These are phyloP conservation scores for Aphelinus certus DNA, from an alignment of 1,140 invertebrate species.

Conservation along the genomic window DNA sequence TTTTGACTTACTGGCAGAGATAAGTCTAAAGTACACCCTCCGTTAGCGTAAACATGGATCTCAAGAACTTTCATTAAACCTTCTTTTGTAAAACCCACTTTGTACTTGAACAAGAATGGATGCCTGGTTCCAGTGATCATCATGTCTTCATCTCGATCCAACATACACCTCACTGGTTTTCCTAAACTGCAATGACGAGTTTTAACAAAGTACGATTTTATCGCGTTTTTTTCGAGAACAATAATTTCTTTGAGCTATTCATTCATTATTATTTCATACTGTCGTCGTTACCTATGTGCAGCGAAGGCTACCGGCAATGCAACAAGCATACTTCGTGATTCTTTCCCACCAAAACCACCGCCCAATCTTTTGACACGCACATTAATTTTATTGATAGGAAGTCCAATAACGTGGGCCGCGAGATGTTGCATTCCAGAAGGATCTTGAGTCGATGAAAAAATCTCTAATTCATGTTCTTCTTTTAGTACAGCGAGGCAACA, in stretches of 20 bases:
- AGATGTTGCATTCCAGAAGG: slow-evolving; percentile 79
- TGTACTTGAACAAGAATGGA: slow-evolving; percentile 88
- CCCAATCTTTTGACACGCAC: slow-evolving; percentile 86
- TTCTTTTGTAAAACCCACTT: slow-evolving; percentile 78
- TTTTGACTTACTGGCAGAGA: slow-evolving; percentile 72
- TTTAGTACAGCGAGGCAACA: slow-evolving; percentile 78
- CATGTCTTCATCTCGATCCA: slow-evolving; percentile 96
- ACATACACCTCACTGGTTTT: slow-evolving; percentile 83
- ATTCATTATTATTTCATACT: slow-evolving; percentile 29
- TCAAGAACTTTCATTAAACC: slow-evolving; percentile 78
- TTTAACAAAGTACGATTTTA: no score
- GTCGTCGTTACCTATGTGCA: slow-evolving; percentile 62
- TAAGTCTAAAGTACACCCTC: slow-evolving; percentile 84
- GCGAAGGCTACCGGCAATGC: slow-evolving; percentile 75
- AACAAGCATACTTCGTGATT: slow-evolving; percentile 74
- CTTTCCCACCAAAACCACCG: slow-evolving; percentile 96
- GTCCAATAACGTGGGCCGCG: slow-evolving; percentile 74
- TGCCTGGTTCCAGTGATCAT: slow-evolving; percentile 84
- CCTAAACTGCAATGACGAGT: slow-evolving; percentile 66
- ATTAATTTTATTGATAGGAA: slow-evolving; percentile 79
- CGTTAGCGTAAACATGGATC: slow-evolving; percentile 82
- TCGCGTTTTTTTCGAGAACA: no score
- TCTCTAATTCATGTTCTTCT: slow-evolving; percentile 84
- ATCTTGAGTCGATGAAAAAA: slow-evolving; percentile 84
- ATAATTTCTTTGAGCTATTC: background rate